Evolutionary conservation across 2,113 vertebrate genomes (phyloP).

Genomic region (Syngnathoides biaculeatus): DNA sequence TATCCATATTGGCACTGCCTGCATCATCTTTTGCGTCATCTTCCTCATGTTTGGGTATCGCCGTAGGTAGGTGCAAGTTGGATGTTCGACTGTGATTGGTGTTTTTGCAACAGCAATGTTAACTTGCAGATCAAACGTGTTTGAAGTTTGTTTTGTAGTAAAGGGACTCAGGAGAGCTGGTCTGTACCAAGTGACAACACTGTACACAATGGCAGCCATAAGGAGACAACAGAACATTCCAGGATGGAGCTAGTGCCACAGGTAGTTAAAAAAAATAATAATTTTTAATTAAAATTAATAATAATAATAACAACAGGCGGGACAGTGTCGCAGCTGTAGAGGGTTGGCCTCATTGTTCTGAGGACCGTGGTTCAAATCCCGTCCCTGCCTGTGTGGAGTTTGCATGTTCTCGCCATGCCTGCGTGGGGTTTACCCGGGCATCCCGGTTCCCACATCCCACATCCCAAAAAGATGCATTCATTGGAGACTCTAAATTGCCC

Average conservation of each 20-base stretch:
- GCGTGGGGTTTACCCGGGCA: no score
- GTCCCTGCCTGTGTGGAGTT: no score
- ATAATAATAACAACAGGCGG: neutral
- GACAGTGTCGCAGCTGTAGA: no score
- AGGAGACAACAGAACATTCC: conserved; percentile 29
- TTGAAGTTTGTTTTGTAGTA: conserved; percentile 69
- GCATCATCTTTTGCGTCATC: conserved; percentile 77
- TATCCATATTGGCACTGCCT: conserved; percentile 75
- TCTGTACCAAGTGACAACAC: conserved; percentile 57
- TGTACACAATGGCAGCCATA: conserved; percentile 29
- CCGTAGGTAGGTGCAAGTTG: conserved; percentile 60
- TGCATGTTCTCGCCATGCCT: no score
- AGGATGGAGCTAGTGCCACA: conserved; percentile 53
- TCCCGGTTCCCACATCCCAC: no score
- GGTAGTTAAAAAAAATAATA: conserved; percentile 38
- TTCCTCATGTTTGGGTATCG: conserved; percentile 78
- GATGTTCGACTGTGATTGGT: neutral
- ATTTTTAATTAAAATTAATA: no score
- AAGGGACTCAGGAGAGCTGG: conserved; percentile 68
- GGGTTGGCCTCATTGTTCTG: no score
- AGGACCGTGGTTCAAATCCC: no score
- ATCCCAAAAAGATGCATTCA: no score
- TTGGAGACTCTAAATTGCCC: no score
- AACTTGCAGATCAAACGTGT: neutral
- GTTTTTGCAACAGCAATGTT: neutral